These are phyloP conservation scores for Lepidocolaptes lacrymiger DNA, from an alignment of 2,797 vertebrate species.

Conservation along the genomic window DNA sequence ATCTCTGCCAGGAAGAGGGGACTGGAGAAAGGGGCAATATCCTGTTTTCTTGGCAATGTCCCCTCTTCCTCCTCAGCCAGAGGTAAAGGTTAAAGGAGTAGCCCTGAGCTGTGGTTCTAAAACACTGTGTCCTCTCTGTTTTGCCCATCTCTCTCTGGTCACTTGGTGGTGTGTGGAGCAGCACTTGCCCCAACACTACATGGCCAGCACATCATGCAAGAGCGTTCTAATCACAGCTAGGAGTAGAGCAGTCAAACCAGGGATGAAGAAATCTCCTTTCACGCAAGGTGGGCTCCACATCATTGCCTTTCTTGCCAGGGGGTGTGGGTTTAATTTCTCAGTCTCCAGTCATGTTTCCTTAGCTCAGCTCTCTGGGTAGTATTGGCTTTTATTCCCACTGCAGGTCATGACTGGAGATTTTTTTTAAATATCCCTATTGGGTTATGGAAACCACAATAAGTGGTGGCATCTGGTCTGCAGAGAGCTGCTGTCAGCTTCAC, in stretches of 20 bases:
- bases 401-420: background rate
- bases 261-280: background rate
- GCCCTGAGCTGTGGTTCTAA: background rate
- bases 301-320: background rate
- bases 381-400: background rate
- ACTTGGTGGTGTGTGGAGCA: background rate
- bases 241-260: background rate
- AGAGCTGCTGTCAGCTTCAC: conserved; percentile 4
- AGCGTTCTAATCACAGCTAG: background rate
- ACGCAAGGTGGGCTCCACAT: background rate
- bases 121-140: background rate
- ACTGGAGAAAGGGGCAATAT: background rate
- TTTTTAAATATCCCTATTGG: background rate
- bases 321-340: background rate
- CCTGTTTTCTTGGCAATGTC: background rate
- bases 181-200: background rate
- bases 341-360: background rate
- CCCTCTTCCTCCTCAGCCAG: background rate
- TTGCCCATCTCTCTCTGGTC: background rate
- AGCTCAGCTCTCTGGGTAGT: background rate
- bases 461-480: background rate
- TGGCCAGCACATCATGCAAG: background rate
- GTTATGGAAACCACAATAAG: background rate
- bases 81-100: background rate
- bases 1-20: background rate